phyloP scores from a whole-genome alignment of 1,140 invertebrate species.

The Cotesia vestalis region DNA sequence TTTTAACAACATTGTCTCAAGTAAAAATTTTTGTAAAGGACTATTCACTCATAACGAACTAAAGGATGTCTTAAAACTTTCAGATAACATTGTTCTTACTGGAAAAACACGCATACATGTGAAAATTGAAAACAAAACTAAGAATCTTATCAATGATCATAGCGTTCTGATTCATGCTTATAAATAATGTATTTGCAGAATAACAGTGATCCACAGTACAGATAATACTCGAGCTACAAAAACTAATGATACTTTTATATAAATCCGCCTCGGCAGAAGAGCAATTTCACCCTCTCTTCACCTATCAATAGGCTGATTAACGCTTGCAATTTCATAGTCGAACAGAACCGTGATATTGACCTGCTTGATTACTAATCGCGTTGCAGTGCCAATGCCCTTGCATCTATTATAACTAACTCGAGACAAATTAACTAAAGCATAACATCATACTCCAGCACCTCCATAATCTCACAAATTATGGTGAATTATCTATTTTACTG shows the following conservation, averaged over 20 bases:
- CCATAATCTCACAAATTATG: too few species aligned
- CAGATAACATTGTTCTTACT: slow-evolving; percentile 4
- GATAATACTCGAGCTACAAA: background rate
- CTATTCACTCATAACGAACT: background rate
- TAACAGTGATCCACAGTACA: background rate
- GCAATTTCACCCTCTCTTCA: too few species aligned
- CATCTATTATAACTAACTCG: too few species aligned
- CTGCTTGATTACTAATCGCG: too few species aligned
- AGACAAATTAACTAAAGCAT: too few species aligned
- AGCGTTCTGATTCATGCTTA: background rate
- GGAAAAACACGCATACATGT: background rate
- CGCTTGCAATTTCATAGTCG: too few species aligned
- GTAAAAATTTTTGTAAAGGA: background rate
- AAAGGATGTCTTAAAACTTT: background rate
- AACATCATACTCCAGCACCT: too few species aligned
- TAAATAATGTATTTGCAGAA: background rate
- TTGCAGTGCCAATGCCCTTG: too few species aligned
- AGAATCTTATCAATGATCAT: slow-evolving; percentile 5
- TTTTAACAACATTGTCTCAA: background rate
- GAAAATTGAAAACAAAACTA: background rate
- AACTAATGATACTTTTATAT: slow-evolving; percentile 8
- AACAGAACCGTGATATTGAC: too few species aligned
- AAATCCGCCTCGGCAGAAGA: too few species aligned
- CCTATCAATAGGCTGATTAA: too few species aligned
- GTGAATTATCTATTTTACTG: too few species aligned